These are phyloP conservation scores for Syngnathoides biaculeatus DNA, from an alignment of 2,113 vertebrate species.

Conservation along the genomic window DNA sequence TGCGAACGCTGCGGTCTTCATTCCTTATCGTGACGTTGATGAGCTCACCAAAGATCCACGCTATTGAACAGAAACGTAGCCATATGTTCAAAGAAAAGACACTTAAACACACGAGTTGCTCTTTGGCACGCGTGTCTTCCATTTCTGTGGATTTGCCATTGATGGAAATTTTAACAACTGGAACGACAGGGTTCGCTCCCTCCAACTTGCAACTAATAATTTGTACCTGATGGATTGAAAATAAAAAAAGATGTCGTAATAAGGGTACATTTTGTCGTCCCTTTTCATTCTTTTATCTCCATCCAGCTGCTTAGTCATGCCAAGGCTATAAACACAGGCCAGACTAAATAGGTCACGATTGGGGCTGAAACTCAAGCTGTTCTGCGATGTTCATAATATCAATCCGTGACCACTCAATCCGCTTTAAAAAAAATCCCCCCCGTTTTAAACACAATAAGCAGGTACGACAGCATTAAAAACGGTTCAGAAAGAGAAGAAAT, in stretches of 20 bases:
- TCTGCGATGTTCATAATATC: slow-evolving; percentile 28
- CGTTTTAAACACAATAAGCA: neutral
- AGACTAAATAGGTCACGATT: slow-evolving; percentile 48
- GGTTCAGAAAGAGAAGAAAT: slow-evolving; percentile 6
- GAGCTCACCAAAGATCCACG: neutral
- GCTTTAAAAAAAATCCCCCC: neutral
- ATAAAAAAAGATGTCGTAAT: slow-evolving; percentile 57
- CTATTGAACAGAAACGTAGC: neutral
- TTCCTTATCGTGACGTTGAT: neutral
- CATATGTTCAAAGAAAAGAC: neutral
- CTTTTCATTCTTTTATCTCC: slow-evolving; percentile 57
- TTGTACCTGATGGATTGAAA: slow-evolving; percentile 65
- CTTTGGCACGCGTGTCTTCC: slow-evolving; percentile 13
- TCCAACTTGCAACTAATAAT: slow-evolving; percentile 66
- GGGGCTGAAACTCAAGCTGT: slow-evolving; percentile 26
- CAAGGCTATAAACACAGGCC: slow-evolving; percentile 51
- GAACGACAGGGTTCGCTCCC: slow-evolving; percentile 54
- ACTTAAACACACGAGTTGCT: neutral
- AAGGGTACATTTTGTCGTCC: slow-evolving; percentile 63
- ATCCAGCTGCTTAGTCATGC: slow-evolving; percentile 52
- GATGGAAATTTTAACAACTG: slow-evolving; percentile 45
- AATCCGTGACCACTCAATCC: slow-evolving; percentile 8
- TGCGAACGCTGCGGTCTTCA: neutral
- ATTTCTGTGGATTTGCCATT: slow-evolving; percentile 18
- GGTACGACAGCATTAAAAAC: neutral